Evolutionary conservation across 2,113 vertebrate species (phyloP), one percentile per base, ranked within the genome.

Genomic region (Proterorhinus semilunaris): DNA sequence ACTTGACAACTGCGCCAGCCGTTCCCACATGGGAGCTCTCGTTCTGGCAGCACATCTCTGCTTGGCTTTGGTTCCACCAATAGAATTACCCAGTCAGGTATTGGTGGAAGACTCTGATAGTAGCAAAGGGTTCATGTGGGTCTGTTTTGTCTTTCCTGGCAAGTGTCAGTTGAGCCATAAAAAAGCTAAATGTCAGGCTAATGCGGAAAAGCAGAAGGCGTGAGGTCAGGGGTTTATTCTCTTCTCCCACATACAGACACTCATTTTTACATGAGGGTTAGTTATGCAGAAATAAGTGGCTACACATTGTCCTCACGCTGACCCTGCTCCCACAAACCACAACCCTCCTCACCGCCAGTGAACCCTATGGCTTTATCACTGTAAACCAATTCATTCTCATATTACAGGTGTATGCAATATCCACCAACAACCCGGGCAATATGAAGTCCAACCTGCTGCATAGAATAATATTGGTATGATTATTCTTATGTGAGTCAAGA

Each of bases 51-150:
- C 73, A 50, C 53, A 66, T n/a, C 64, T 79, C 74, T 50, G 54
- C 83, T 83, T 86, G 82, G 81, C 80, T 73, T 51, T 53, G 42
- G 62, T 62, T 69, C 69, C 66, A 76, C 62, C 46, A 71, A 78
- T 64, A 64, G 74, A 86, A 87, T 88, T 79, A 88, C 82, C 73
- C 81, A 84, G 79, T 81, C 74, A 82, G 86, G 78, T 84, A 83
- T 81, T 69, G 76, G 77, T 65, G 79, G 75, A 65, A 69, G 62
- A 63, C 80, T 85, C 78, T 76, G 76, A 79, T 74, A 65, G 50
- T 68, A 62, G 81, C 53, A 45, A 68, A 81, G 72, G 81, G 83
- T 82, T 80, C 82, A 76, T 7, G 59, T 63, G 45, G 80, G 79
- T 80, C 71, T 80, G 69, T 78, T 89, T 82, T 81, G 69, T 63